These are phyloP conservation scores for Manis pentadactyla DNA, from an alignment of 2,797 vertebrate genomes.

Conservation along the genomic window DNA sequence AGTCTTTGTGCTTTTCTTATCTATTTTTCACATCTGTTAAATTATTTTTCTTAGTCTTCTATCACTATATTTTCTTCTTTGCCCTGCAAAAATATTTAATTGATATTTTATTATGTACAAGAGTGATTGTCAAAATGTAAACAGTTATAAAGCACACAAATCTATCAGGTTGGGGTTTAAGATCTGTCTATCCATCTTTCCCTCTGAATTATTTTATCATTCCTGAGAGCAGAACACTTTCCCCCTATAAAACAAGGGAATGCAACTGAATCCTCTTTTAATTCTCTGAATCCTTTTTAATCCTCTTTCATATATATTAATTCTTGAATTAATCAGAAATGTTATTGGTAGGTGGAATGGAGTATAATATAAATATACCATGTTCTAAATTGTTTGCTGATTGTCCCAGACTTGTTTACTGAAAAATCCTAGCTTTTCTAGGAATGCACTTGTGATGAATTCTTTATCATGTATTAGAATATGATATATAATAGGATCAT, in stretches of 20 bases:
- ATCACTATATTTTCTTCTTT: not conserved
- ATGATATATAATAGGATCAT: not conserved
- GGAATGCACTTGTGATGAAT: not conserved
- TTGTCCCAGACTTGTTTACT: not conserved
- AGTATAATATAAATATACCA: constrained; percentile 22
- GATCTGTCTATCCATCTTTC: not conserved
- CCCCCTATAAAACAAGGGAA: not conserved
- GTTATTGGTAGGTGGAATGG: not conserved
- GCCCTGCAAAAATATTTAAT: not conserved
- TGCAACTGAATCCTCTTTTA: not conserved
- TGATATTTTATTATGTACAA: not conserved
- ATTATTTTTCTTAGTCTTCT: not conserved
- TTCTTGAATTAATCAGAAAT: constrained; percentile 38
- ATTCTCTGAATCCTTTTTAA: not conserved
- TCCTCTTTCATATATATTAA: constrained; percentile 35
- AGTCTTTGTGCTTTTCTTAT: not conserved
- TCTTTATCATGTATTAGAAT: constrained; percentile 47
- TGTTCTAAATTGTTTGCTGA: not conserved
- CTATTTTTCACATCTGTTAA: not conserved
- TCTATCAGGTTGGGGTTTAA: not conserved
- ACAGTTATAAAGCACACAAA: rapidly evolving
- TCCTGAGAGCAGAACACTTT: not conserved
- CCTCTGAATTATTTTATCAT: not conserved
- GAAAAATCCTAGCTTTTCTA: not conserved
- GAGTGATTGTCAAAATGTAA: constrained; percentile 47